Evolutionary conservation across 2,888 invertebrate species (phyloP).

Genomic region (Notodonta ziczac): DNA sequence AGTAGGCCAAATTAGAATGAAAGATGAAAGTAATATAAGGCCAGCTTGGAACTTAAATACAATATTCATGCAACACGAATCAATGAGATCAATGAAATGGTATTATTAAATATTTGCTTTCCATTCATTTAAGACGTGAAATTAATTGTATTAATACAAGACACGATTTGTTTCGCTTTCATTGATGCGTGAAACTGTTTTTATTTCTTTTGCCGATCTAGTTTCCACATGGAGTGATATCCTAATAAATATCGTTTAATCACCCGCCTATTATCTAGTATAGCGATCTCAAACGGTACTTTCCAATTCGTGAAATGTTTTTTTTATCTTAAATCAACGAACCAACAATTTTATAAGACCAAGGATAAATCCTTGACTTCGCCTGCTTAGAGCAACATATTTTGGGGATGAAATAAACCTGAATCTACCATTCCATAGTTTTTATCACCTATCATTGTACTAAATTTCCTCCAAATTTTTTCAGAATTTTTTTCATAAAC

Average conservation of each 20-base stretch:
- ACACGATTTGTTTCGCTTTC: not conserved
- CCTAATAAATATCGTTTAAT: slow-evolving; percentile 3
- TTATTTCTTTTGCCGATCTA: not conserved
- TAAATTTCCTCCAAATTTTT: no score
- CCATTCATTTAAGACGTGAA: not conserved
- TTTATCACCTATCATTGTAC: no score
- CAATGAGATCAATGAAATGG: no score
- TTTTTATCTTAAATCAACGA: slow-evolving; percentile 15
- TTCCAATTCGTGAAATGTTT: slow-evolving; percentile 5
- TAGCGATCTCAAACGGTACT: slow-evolving; percentile 7
- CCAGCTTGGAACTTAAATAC: no score
- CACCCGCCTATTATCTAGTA: slow-evolving; percentile 1
- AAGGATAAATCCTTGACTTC: not conserved
- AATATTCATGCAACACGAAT: no score
- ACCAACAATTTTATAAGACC: slow-evolving; percentile 21
- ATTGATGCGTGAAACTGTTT: not conserved
- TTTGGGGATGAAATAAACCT: not conserved
- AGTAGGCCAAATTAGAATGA: no score
- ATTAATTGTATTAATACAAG: not conserved
- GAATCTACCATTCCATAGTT: no score
- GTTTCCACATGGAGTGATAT: slow-evolving; percentile 4
- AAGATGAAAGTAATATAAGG: no score
- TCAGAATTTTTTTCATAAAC: no score
- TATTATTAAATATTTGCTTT: not conserved
- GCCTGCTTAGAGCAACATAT: not conserved